Conservation (phyloP, 2,888 invertebrate species). For the Catotricha subobsoleta region DNA sequence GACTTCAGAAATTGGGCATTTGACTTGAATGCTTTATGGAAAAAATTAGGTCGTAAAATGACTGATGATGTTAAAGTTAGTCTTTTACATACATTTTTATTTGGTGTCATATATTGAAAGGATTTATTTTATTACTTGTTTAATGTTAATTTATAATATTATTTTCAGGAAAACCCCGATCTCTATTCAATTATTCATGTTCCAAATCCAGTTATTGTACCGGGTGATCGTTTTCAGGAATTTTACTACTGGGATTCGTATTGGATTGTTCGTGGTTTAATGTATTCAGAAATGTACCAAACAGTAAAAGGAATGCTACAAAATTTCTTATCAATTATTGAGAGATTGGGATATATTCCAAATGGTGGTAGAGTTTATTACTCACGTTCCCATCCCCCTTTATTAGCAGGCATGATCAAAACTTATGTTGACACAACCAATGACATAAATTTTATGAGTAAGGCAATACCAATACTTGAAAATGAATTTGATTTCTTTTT, state of each 20-base stretch:
- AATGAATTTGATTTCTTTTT: constrained; percentile 74
- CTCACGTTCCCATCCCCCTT: constrained; percentile 62
- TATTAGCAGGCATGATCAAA: constrained; percentile 67
- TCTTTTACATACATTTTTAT: not conserved
- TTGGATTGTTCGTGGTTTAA: constrained; percentile 78
- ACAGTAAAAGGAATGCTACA: constrained; percentile 71
- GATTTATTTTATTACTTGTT: not conserved
- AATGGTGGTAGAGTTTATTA: constrained; percentile 87
- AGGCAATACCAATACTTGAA: constrained; percentile 46
- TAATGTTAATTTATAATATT: not conserved
- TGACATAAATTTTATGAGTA: constrained; percentile 48
- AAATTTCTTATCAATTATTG: constrained; percentile 68
- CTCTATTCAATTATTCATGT: constrained; percentile 77
- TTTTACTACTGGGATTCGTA: constrained; percentile 94
- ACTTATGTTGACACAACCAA: constrained; percentile 52
- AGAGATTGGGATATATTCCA: constrained; percentile 64
- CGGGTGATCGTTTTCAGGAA: constrained; percentile 77
- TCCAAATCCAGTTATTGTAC: constrained; percentile 71
- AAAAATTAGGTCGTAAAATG: constrained; percentile 57
- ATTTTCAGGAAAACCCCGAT: constrained; percentile 35
- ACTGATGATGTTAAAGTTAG: constrained; percentile 39
- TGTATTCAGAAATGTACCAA: constrained; percentile 63
- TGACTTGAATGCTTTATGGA: constrained; percentile 56
- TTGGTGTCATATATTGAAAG: not conserved
- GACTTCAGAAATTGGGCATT: constrained; percentile 53